Evolutionary conservation across 2,888 invertebrate species (phyloP), one percentile per base, ranked within the genome.

Genomic region (Cheiracanthium punctorium): DNA sequence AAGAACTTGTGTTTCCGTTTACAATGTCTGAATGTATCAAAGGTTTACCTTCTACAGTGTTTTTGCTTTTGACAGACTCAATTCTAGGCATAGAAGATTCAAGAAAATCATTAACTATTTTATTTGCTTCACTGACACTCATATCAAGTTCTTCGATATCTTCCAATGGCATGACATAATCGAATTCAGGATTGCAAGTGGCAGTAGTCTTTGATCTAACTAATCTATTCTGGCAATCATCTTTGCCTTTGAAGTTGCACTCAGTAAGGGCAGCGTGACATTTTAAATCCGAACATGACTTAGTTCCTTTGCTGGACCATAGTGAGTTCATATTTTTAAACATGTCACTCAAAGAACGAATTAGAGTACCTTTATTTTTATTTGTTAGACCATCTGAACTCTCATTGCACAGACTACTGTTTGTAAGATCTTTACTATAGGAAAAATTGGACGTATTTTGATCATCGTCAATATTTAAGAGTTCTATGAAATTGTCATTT

Each of bases 241-340:
- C 32, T 28, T 58, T 37, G 12, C 37, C 43, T 14, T 65, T 33
- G 14, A 77, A n/a, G 29, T 48, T 84, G 17, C 71, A 65, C 12
- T 58, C 79, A 14, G 79, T 71, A 43, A 32, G 8, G n/a, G 32
- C 58, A 28, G 76, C n/a, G 7, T 33, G 43, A 48, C 33, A 43
- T 30, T 29, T 20, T 10, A 69, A 32, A 69, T 77, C 69, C 0
- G 67, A 69, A 30, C 20, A 32, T 17, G 77, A 69, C 8, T 69
- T 67, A 2, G 20, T 33, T 20, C 69, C 69, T 32, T 69, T 67
- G 30, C 33, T 77, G 0, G 69, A 43, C 77, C 67, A 77, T 17
- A 77, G 32, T 14, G 69, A 67, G n/a, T 82, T 82, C 17, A 88
- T 77, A 64, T 76, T 86, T 48, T 80, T 86, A 41, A 86, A 86